These are phyloP conservation scores for Phataginus tricuspis DNA, from an alignment of 2,797 vertebrate genomes.

Conservation along the genomic window DNA sequence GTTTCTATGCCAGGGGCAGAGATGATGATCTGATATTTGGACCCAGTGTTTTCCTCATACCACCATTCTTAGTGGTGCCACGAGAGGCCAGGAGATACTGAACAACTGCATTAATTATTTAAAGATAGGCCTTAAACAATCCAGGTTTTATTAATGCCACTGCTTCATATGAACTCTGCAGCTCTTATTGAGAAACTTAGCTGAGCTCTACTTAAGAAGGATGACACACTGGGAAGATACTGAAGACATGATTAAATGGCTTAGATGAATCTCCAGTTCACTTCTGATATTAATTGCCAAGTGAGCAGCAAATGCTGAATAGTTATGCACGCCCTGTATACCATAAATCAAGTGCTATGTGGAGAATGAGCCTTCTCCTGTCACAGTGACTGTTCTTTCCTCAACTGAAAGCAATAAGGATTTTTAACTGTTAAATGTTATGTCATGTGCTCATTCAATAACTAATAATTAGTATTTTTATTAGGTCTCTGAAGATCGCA, in stretches of 20 bases:
- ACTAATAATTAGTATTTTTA: neutral
- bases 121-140: neutral
- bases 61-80: neutral
- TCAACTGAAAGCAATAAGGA: neutral
- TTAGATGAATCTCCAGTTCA: conserved; percentile 47
- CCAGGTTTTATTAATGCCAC: neutral
- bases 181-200: neutral
- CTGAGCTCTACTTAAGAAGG: neutral
- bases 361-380: neutral
- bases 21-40: conserved; percentile 45
- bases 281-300: neutral
- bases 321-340: neutral
- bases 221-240: neutral
- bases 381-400: neutral
- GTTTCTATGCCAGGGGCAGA: conserved; percentile 34
- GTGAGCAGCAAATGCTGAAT: neutral
- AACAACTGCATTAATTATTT: conserved; percentile 6
- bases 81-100: neutral
- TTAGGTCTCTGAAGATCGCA: neutral
- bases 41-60: neutral
- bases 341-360: neutral
- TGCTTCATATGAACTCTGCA: neutral
- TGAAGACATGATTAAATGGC: neutral
- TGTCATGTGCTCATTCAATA: neutral
- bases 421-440: neutral